Evolutionary conservation across 2,113 vertebrate species (phyloP).

Genomic region (rat (Rattus norvegicus)): GRCr8 NC_086026.1:122271501-122272000

Average conservation of each 20-base stretch:
- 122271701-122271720: no score
- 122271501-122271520: background rate
- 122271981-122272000: background rate
- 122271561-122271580: background rate
- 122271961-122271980: background rate
- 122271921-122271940: background rate
- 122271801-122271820: background rate
- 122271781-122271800: background rate
- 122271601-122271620: background rate
- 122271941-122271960: background rate
- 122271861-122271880: background rate
- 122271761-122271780: background rate
- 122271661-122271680: background rate
- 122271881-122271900: background rate
- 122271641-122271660: background rate
- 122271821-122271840: background rate
- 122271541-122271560: background rate
- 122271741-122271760: background rate
- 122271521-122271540: background rate
- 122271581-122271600: background rate
- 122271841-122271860: background rate
- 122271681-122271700: background rate
- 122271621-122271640: background rate
- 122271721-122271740: background rate
- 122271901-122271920: background rate